phyloP scores from a whole-genome alignment of 2,888 invertebrate genomes.

The Lypha dubia region DNA sequence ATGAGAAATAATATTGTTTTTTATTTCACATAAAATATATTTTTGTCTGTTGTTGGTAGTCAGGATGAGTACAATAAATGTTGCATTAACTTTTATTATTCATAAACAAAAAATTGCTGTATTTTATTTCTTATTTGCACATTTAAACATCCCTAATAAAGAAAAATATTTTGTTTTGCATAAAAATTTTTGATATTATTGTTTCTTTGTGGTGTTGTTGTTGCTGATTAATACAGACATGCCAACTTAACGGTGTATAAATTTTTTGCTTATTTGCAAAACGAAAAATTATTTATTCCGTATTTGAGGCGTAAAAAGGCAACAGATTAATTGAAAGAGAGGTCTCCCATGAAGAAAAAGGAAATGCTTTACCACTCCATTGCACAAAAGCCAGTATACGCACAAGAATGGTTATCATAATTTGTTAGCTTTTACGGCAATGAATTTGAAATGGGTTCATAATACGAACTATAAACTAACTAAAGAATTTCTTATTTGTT shows the following conservation, averaged over 20 bases:
- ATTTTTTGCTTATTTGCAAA: background rate
- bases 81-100: conserved; percentile 3
- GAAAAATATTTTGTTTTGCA: background rate
- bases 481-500: background rate
- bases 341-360: background rate
- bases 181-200: background rate
- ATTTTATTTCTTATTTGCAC: background rate
- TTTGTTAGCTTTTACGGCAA: background rate
- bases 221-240: too few relatives aligned
- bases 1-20: background rate
- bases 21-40: background rate
- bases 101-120: conserved; percentile 2
- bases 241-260: background rate
- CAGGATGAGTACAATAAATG: background rate
- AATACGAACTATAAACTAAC: background rate
- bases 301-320: background rate
- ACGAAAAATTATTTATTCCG: background rate
- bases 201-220: background rate
- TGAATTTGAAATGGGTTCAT: background rate
- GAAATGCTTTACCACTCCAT: background rate
- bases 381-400: background rate
- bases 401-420: background rate
- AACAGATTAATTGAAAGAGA: background rate
- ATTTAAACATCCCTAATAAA: background rate
- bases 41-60: too few relatives aligned